Evolutionary conservation across 2,888 invertebrate genomes (phyloP).

Genomic region (Epistrophe grossulariae): DNA sequence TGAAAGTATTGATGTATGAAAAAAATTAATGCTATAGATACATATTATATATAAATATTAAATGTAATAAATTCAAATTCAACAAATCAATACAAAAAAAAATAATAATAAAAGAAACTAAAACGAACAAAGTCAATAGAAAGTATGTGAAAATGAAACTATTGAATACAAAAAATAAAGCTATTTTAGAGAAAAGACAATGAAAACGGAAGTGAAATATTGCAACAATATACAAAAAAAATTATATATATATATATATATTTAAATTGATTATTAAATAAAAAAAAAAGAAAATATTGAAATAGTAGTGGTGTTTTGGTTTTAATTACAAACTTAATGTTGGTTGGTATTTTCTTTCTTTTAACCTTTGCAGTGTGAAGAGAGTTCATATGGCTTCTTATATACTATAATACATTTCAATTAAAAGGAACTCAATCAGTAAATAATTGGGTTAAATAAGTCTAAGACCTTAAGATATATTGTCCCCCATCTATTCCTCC

Average conservation of each 20-base stretch:
- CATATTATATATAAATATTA: conserved; percentile 64
- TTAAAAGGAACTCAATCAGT: too few relatives aligned
- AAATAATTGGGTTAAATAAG: too few relatives aligned
- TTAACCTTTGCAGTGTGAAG: too few relatives aligned
- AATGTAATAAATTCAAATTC: conserved; percentile 54
- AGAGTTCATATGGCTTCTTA: too few relatives aligned
- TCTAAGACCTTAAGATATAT: too few relatives aligned
- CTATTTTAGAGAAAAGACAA: conserved; percentile 73
- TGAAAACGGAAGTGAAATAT: conserved; percentile 72
- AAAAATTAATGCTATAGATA: conserved; percentile 57
- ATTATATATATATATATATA: conserved; percentile 61
- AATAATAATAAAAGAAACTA: conserved; percentile 49
- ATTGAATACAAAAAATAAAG: conserved; percentile 54
- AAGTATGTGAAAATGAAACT: conserved; percentile 49
- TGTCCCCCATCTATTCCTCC: too few relatives aligned
- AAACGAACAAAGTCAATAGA: conserved; percentile 59
- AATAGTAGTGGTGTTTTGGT: conserved; percentile 11
- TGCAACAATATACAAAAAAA: conserved; percentile 71
- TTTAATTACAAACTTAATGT: neutral
- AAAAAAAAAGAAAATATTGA: conserved; percentile 49
- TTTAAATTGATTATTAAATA: conserved; percentile 74
- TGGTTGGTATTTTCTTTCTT: neutral
- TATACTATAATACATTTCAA: too few relatives aligned
- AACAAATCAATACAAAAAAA: conserved; percentile 60
- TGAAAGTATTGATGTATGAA: conserved; percentile 59